phyloP scores from a whole-genome alignment of 1,140 invertebrate genomes.

The Triops longicaudatus region DNA sequence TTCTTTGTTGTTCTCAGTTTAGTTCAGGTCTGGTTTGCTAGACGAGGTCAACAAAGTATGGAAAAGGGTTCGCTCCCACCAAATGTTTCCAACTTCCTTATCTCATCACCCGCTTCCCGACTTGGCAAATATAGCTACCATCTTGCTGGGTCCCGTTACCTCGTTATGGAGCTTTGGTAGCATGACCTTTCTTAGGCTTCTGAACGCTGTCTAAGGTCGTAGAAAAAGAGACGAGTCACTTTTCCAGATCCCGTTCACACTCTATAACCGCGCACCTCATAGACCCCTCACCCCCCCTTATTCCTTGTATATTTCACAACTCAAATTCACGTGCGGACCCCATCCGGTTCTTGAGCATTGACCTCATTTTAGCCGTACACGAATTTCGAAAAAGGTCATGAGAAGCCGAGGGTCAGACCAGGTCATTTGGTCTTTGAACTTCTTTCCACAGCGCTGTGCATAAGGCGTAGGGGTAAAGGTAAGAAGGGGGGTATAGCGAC shows the following conservation, averaged over 20 bases:
- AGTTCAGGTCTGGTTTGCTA: not conserved
- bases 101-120: not conserved
- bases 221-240: not conserved
- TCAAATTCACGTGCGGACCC: not conserved
- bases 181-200: not conserved
- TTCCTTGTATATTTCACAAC: not conserved
- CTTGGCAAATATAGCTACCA: not conserved
- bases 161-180: not conserved
- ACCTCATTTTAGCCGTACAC: not conserved
- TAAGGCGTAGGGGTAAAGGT: not conserved
- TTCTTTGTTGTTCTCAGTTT: not conserved
- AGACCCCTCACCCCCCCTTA: not conserved
- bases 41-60: not conserved
- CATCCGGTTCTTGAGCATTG: not conserved
- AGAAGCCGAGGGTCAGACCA: not conserved
- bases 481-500: not conserved
- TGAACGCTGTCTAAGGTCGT: not conserved
- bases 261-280: not conserved
- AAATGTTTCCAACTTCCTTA: not conserved
- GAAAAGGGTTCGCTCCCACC: not conserved
- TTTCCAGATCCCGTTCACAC: not conserved
- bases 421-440: not conserved
- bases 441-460: not conserved
- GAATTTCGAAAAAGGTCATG: not conserved
- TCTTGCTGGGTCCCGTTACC: not conserved